Conservation (phyloP, 2,797 vertebrate species). For the Microctenopoma steveboyesi region DNA sequence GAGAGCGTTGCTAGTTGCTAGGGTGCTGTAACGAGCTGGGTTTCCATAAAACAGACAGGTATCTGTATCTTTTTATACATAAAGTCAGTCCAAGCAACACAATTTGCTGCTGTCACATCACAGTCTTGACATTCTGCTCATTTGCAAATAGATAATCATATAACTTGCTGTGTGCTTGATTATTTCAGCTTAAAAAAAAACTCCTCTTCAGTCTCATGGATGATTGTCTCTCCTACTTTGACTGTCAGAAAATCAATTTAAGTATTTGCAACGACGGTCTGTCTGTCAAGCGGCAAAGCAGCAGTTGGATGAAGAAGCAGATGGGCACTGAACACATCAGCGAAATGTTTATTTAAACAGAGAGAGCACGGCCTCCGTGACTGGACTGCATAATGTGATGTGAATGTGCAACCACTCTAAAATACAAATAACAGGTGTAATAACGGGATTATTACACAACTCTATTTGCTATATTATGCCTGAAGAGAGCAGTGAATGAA, state of each 20-base stretch:
- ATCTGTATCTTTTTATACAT: too few relatives aligned
- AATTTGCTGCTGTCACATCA: too few relatives aligned
- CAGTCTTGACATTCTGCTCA: slow-evolving; percentile 15
- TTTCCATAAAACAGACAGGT: too few relatives aligned
- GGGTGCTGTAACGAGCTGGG: background rate
- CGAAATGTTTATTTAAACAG: slow-evolving; percentile 66
- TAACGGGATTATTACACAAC: slow-evolving; percentile 34
- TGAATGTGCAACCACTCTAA: slow-evolving; percentile 23
- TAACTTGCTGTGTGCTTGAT: slow-evolving; percentile 26
- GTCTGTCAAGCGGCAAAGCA: slow-evolving; percentile 37
- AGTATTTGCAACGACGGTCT: slow-evolving; percentile 64
- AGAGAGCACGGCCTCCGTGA: slow-evolving; percentile 49
- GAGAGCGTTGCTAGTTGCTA: background rate
- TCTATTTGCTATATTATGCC: slow-evolving; percentile 26
- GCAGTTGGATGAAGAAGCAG: slow-evolving; percentile 54
- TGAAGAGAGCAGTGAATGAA: slow-evolving; percentile 7
- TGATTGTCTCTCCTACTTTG: slow-evolving; percentile 16
- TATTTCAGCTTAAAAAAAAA: slow-evolving; percentile 41
- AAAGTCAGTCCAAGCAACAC: too few relatives aligned
- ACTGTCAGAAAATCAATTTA: slow-evolving; percentile 66
- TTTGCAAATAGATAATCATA: slow-evolving; percentile 44
- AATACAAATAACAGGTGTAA: slow-evolving; percentile 66
- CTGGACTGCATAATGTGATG: slow-evolving; percentile 55
- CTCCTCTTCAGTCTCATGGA: background rate
- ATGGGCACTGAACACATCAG: slow-evolving; percentile 55